phyloP scores from a whole-genome alignment of 2,113 vertebrate species.

The Harpagus bidentatus region DNA sequence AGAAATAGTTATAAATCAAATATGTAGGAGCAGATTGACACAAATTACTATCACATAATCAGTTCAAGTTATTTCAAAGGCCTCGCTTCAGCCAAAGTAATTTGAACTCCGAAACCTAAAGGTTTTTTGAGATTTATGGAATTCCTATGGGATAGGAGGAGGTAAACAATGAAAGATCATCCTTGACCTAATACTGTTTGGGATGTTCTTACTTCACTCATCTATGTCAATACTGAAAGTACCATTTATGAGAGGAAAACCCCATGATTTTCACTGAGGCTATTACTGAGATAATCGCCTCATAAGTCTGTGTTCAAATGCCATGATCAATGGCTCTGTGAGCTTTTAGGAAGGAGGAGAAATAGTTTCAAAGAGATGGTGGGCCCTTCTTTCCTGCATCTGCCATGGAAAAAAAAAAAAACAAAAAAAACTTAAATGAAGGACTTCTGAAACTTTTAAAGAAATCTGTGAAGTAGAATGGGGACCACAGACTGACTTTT shows the following conservation, averaged over 20 bases:
- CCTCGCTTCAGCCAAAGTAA: background rate
- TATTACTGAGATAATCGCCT: background rate
- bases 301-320: background rate
- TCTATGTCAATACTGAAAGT: rapidly evolving
- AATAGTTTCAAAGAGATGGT: background rate
- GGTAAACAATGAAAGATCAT: background rate
- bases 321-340: background rate
- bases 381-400: background rate
- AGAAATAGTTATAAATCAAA: background rate
- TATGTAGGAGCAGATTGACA: background rate
- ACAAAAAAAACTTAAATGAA: background rate
- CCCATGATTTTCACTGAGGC: background rate
- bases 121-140: background rate
- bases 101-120: background rate
- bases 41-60: background rate
- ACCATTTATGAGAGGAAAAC: background rate
- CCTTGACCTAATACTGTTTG: background rate
- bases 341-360: background rate
- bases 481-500: background rate
- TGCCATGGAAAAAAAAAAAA: background rate
- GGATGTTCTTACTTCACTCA: background rate
- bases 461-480: background rate
- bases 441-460: background rate
- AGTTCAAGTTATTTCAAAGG: background rate
- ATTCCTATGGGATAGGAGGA: background rate